These are phyloP conservation scores for Aurelia sp. DNA, from an alignment of 30 jellyfish, hydroid and myxozoan species.

Conservation along the genomic window DNA sequence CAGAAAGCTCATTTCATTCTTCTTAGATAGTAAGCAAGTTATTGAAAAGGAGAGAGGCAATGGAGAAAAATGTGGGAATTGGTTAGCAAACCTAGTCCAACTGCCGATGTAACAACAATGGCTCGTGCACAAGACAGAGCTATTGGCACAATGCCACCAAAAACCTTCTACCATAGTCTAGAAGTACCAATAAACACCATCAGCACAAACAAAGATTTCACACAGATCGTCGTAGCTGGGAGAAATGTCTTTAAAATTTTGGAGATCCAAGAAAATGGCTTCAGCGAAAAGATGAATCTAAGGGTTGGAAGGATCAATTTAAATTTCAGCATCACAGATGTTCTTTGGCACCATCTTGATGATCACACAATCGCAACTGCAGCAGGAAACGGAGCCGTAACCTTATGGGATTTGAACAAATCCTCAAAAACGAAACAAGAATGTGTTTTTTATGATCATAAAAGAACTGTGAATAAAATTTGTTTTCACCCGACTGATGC, in stretches of 20 bases:
- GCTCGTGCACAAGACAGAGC: slow-evolving; percentile 85
- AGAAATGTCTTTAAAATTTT: slow-evolving; percentile 78
- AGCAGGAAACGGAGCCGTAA: slow-evolving; percentile 96
- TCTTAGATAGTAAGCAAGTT: too few relatives aligned
- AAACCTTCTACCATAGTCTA: slow-evolving; percentile 71
- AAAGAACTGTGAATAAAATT: slow-evolving; percentile 90
- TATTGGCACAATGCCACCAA: slow-evolving; percentile 56
- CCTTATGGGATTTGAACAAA: slow-evolving; percentile 91
- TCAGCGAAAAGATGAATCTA: slow-evolving; percentile 71
- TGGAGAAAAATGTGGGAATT: slow-evolving; percentile 85
- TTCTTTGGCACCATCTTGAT: slow-evolving; percentile 92
- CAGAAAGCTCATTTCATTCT: too few relatives aligned
- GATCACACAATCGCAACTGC: slow-evolving; percentile 90
- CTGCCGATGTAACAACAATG: slow-evolving; percentile 60
- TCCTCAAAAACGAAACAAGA: slow-evolving; percentile 79
- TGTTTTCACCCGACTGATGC: slow-evolving; percentile 93
- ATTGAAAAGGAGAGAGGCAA: slow-evolving; percentile 19
- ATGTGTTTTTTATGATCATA: slow-evolving; percentile 83
- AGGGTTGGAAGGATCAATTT: slow-evolving; percentile 87
- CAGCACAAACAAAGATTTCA: slow-evolving; percentile 79
- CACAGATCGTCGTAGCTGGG: slow-evolving; percentile 95
- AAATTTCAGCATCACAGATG: slow-evolving; percentile 85
- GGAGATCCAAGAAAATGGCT: slow-evolving; percentile 68
- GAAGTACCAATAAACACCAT: slow-evolving; percentile 82
- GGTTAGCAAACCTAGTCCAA: slow-evolving; percentile 68